A percentile compares a stretch with the other conserved stretches of the same genome.
Conservation (phyloP, 1,140 invertebrate genomes). For the Papilio aristodemus region DNA sequence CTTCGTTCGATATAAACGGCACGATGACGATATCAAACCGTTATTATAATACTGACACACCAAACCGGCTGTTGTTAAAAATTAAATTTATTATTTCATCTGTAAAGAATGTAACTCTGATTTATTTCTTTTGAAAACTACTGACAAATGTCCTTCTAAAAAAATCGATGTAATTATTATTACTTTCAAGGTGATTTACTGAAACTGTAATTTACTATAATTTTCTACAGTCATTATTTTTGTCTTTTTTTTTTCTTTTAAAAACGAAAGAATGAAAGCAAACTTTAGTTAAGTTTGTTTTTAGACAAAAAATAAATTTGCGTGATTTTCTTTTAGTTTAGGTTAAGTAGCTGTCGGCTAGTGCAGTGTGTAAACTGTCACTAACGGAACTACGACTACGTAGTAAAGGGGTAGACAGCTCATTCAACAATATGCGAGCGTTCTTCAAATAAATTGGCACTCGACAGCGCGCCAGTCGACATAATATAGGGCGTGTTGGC, state of each 20-base stretch:
- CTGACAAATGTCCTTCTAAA: too few relatives aligned
- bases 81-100: too few relatives aligned
- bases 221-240: too few relatives aligned
- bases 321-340: not conserved
- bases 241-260: too few relatives aligned
- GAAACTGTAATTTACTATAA: too few relatives aligned
- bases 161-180: too few relatives aligned
- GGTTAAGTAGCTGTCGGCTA: not conserved
- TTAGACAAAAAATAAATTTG: not conserved
- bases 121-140: too few relatives aligned
- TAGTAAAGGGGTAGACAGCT: constrained; percentile 38
- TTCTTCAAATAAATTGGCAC: constrained; percentile 79
- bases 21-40: not conserved
- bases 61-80: too few relatives aligned
- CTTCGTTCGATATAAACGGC: not conserved
- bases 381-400: constrained; percentile 19
- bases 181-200: too few relatives aligned
- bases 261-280: too few relatives aligned
- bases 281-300: not conserved
- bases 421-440: constrained; percentile 49
- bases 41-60: too few relatives aligned
- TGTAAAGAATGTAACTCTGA: too few relatives aligned
- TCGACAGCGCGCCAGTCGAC: constrained; percentile 57
- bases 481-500: constrained; percentile 71
- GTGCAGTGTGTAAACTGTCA: not conserved